Evolutionary conservation across 2,888 invertebrate species (phyloP).

Genomic region (Folsomia manolachei): DNA sequence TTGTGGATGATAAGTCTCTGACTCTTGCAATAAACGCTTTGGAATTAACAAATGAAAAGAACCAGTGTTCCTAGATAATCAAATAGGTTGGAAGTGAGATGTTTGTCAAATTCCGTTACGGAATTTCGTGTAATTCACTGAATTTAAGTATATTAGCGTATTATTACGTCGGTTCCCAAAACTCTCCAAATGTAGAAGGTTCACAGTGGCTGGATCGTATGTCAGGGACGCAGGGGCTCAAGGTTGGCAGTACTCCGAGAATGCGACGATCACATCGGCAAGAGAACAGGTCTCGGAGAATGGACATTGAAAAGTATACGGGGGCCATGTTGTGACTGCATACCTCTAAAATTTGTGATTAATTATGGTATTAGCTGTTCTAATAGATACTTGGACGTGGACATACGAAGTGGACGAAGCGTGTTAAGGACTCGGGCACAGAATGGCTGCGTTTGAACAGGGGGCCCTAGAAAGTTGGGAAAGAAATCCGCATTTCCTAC

Average conservation of each 20-base stretch:
- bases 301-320: constrained; percentile 8
- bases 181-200: background rate
- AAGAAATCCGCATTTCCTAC: constrained; percentile 11
- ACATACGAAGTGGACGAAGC: background rate
- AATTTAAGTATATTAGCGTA: background rate
- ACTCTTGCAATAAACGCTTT: too few relatives aligned
- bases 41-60: too few relatives aligned
- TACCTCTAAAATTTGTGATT: background rate
- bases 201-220: background rate
- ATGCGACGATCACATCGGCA: background rate
- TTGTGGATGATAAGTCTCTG: too few relatives aligned
- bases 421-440: background rate
- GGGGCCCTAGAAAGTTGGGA: background rate
- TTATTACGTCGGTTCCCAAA: constrained; percentile 2
- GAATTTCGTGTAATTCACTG: background rate
- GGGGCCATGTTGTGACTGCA: constrained; percentile 19
- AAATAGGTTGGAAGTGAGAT: too few relatives aligned
- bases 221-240: too few relatives aligned
- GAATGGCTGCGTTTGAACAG: constrained; percentile 4
- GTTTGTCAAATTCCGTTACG: too few relatives aligned
- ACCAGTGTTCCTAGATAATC: too few relatives aligned
- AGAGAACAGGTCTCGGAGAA: background rate
- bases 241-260: too few relatives aligned
- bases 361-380: background rate
- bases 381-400: background rate